phyloP scores from a whole-genome alignment of 2,888 invertebrate species.

The Caenorhabditis zanzibari region DNA sequence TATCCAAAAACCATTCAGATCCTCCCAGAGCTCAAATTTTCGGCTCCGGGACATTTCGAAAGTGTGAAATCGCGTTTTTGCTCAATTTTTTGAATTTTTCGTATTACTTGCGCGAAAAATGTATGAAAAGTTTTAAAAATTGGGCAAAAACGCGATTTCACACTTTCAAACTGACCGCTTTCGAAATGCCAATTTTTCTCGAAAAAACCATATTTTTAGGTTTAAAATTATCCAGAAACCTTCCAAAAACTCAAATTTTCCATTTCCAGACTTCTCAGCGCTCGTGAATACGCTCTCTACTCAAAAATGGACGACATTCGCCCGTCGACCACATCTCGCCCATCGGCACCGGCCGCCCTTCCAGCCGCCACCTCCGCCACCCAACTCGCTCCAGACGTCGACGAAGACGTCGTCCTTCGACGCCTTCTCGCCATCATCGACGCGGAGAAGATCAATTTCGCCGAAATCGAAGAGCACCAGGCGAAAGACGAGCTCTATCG shows the following conservation, averaged over 20 bases:
- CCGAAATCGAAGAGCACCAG: constrained; percentile 59
- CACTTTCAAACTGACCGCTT: too few species aligned
- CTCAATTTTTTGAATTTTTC: too few species aligned
- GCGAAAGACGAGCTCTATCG: constrained; percentile 67
- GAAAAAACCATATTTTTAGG: too few species aligned
- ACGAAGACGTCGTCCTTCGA: constrained; percentile 62
- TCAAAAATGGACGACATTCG: constrained; percentile 46
- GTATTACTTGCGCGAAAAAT: too few species aligned
- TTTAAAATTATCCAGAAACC: neutral
- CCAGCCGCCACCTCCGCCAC: neutral
- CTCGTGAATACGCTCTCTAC: constrained; percentile 40
- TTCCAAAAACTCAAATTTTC: neutral
- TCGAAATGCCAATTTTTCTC: too few species aligned
- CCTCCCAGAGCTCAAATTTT: too few species aligned
- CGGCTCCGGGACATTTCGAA: too few species aligned
- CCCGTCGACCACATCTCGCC: neutral
- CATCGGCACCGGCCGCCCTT: neutral
- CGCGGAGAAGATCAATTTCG: constrained; percentile 69
- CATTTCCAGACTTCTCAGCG: constrained; percentile 34
- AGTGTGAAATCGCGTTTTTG: too few species aligned
- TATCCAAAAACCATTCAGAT: too few species aligned
- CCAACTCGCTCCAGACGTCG: constrained; percentile 66
- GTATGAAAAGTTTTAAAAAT: too few species aligned
- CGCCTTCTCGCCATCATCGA: constrained; percentile 58
- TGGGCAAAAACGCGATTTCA: too few species aligned